Conservation (phyloP, 2,797 vertebrate species). For the Platyrinchus mystaceus region DNA sequence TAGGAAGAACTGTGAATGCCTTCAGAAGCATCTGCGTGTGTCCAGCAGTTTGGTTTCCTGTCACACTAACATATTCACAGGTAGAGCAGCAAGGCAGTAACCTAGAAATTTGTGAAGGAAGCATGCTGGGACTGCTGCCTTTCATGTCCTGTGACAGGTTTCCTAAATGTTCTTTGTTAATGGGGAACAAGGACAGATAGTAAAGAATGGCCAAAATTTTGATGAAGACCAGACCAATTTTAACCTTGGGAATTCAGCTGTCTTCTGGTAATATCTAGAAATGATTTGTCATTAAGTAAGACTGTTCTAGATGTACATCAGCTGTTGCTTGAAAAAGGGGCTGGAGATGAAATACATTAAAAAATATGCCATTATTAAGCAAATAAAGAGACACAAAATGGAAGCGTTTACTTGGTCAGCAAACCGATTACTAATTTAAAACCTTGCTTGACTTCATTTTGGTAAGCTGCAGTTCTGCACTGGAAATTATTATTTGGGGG, state of each 20-base stretch:
- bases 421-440: not conserved
- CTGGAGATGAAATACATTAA: not conserved
- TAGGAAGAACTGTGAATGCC: not conserved
- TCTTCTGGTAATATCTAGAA: not conserved
- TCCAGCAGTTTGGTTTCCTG: not conserved
- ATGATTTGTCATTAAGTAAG: not conserved
- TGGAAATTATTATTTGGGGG: not conserved
- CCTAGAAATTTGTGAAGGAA: not conserved
- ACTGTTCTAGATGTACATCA: not conserved
- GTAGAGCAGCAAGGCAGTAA: not conserved
- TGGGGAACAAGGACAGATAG: not conserved
- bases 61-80: not conserved
- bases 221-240: not conserved
- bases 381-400: not conserved
- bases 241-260: not conserved
- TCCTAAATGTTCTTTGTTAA: not conserved
- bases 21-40: not conserved
- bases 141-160: not conserved
- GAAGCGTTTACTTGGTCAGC: not conserved
- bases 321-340: not conserved
- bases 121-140: not conserved
- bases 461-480: not conserved
- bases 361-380: not conserved
- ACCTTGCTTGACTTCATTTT: not conserved
- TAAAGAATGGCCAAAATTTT: not conserved